phyloP scores from a whole-genome alignment of 2,113 vertebrate genomes.

The Ciconia maguari region DNA sequence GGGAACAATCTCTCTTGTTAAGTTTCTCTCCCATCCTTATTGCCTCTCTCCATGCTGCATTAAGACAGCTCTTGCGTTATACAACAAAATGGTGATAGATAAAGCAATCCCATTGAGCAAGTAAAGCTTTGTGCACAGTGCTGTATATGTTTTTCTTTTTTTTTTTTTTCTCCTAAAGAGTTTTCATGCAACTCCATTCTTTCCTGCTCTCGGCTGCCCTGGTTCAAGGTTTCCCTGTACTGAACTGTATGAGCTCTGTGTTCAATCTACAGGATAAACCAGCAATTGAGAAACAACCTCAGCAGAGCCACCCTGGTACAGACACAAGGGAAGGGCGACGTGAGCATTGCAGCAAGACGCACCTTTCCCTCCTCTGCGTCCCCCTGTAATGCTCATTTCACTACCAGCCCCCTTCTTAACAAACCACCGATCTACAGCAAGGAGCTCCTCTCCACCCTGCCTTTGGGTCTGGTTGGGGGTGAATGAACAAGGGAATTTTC shows the following conservation, averaged over 20 bases:
- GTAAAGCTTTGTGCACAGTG: background rate
- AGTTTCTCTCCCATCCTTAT: background rate
- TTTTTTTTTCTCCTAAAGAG: fast-evolving
- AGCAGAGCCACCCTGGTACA: background rate
- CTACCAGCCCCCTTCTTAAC: background rate
- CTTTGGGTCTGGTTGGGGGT: background rate
- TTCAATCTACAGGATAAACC: background rate
- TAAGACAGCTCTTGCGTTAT: background rate
- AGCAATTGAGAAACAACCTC: background rate
- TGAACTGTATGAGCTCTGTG: background rate
- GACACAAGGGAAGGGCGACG: background rate
- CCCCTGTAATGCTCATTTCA: background rate
- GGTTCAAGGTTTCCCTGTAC: background rate
- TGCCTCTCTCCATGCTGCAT: background rate
- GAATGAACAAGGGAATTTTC: fast-evolving
- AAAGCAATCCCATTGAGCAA: background rate
- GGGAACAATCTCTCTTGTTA: background rate
- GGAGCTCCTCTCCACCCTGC: background rate
- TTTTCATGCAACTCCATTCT: background rate
- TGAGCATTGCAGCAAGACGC: fast-evolving
- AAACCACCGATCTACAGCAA: fast-evolving
- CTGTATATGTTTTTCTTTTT: fast-evolving
- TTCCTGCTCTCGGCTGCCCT: background rate
- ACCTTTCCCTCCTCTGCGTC: background rate
- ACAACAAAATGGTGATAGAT: background rate